Conservation (phyloP, 2,888 invertebrate genomes). For the Meandrusa payeni region DNA sequence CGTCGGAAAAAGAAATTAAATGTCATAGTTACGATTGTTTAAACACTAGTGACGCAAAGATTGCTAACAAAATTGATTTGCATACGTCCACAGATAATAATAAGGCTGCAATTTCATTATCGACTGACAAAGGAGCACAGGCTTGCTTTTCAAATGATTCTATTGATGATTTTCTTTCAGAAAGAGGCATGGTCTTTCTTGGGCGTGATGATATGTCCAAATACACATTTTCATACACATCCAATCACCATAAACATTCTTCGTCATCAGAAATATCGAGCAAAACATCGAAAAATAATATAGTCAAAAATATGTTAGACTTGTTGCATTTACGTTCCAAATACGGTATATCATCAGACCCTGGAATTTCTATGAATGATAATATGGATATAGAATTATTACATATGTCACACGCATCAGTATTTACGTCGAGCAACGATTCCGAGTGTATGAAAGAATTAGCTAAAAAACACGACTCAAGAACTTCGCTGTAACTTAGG, state of each 20-base stretch:
- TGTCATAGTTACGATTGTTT: slow-evolving; percentile 48
- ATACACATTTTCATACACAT: slow-evolving; percentile 45
- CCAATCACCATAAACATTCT: slow-evolving; percentile 37
- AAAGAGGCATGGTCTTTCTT: slow-evolving; percentile 48
- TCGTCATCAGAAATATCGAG: slow-evolving; percentile 40
- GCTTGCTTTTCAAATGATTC: slow-evolving; percentile 62
- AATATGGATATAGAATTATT: slow-evolving; percentile 51
- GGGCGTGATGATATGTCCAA: slow-evolving; percentile 51
- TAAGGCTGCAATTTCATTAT: slow-evolving; percentile 33
- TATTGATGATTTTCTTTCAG: slow-evolving; percentile 60
- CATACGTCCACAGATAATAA: slow-evolving; percentile 28
- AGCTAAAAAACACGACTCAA: slow-evolving; percentile 43
- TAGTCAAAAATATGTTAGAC: slow-evolving; percentile 50
- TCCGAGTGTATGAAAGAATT: slow-evolving; percentile 39
- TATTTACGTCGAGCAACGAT: slow-evolving; percentile 51
- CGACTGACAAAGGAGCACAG: slow-evolving; percentile 56
- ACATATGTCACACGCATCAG: slow-evolving; percentile 55
- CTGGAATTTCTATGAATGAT: slow-evolving; percentile 41
- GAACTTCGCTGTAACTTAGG: slow-evolving; percentile 49
- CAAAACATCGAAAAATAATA: slow-evolving; percentile 60
- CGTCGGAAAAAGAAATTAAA: slow-evolving; percentile 53
- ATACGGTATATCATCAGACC: slow-evolving; percentile 49
- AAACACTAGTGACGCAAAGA: slow-evolving; percentile 28
- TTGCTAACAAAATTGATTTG: slow-evolving; percentile 24
- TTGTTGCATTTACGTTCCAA: slow-evolving; percentile 46